A percentile compares a stretch with the other conserved stretches of the same genome.
phyloP scores from a whole-genome alignment of 2,888 invertebrate genomes.

The Cremastinae sp. region DNA sequence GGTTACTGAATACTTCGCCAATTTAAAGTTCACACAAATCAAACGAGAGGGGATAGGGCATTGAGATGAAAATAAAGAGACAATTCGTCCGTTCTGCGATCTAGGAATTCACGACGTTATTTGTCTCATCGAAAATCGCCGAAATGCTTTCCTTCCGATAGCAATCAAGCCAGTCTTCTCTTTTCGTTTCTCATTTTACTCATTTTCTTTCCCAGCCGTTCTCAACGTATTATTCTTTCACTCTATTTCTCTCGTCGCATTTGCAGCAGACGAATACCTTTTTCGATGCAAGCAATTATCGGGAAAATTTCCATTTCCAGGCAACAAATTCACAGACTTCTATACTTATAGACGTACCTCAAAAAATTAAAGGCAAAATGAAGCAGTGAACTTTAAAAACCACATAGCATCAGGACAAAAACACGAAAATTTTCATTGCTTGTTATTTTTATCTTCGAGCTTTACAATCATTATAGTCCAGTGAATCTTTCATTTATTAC shows the following conservation, averaged over 20 bases:
- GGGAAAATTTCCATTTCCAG: slow-evolving; percentile 56
- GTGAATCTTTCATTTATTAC: too few relatives aligned
- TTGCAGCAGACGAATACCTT: slow-evolving; percentile 50
- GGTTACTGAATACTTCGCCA: slow-evolving; percentile 18
- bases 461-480: too few relatives aligned
- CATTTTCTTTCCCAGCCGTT: slow-evolving; percentile 21
- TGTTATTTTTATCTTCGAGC: too few relatives aligned
- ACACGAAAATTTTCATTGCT: too few relatives aligned
- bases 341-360: slow-evolving; percentile 14
- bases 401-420: not conserved
- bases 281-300: slow-evolving; percentile 57
- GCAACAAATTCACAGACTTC: slow-evolving; percentile 27
- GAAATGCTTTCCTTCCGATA: slow-evolving; percentile 13
- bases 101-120: slow-evolving; percentile 38
- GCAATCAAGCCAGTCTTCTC: slow-evolving; percentile 29
- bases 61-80: slow-evolving; percentile 3
- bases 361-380: not conserved
- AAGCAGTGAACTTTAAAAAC: slow-evolving; percentile 11
- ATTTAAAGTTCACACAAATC: slow-evolving; percentile 11
- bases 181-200: slow-evolving; percentile 33
- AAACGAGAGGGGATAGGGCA: not conserved
- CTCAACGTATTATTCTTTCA: not conserved
- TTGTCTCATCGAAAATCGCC: slow-evolving; percentile 32
- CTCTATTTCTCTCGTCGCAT: slow-evolving; percentile 6
- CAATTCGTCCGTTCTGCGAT: slow-evolving; percentile 8